Percentiles rank a stretch among this genome's conserved stretches.
Evolutionary conservation across 2,797 vertebrate genomes (phyloP).

Genomic region (Carapus acus): DNA sequence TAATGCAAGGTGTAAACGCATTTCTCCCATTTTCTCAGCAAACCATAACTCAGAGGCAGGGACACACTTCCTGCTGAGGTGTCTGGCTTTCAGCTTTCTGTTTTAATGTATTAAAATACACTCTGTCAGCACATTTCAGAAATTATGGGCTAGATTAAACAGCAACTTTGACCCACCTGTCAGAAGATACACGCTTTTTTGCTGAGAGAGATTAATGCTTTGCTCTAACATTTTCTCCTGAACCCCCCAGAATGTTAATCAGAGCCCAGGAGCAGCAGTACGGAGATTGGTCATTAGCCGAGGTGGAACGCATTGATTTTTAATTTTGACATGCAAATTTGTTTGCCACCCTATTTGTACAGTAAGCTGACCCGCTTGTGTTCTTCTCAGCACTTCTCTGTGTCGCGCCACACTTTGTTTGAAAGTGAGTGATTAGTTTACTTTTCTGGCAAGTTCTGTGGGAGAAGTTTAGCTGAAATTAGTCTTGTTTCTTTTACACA

Average conservation of each 20-base stretch:
- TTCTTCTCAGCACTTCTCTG: constrained; percentile 61
- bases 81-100: constrained; percentile 60
- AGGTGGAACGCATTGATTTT: constrained; percentile 77
- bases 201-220: constrained; percentile 79
- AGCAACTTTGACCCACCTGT: constrained; percentile 79
- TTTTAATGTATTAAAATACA: constrained; percentile 76
- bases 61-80: constrained; percentile 64
- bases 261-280: constrained; percentile 64
- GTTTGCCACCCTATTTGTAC: constrained; percentile 71
- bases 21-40: constrained; percentile 39
- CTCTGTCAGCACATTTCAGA: constrained; percentile 74
- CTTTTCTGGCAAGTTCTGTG: constrained; percentile 52
- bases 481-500: not conserved
- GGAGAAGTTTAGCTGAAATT: constrained; percentile 12
- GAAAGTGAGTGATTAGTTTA: constrained; percentile 64
- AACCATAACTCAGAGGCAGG: constrained; percentile 45
- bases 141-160: constrained; percentile 79
- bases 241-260: constrained; percentile 76
- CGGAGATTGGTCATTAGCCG: constrained; percentile 78
- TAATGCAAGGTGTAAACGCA: constrained; percentile 11
- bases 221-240: constrained; percentile 72
- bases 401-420: constrained; percentile 55
- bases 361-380: constrained; percentile 61
- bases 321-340: constrained; percentile 77
- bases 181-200: constrained; percentile 77